phyloP scores from a whole-genome alignment of 2,888 invertebrate species.

The Trissolcus brochymenae region DNA sequence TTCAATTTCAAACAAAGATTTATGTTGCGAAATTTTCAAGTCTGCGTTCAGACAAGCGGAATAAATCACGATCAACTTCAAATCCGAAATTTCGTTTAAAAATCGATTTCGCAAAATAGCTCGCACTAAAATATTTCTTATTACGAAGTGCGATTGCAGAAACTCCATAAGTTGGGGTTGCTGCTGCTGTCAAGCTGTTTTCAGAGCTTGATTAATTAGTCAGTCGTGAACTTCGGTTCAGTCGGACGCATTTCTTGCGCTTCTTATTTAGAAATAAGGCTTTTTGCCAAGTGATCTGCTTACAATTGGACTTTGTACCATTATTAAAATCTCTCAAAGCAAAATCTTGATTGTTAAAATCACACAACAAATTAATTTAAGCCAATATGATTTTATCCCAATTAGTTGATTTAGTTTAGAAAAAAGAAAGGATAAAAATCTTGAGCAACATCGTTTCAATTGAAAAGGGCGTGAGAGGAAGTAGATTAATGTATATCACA shows the following conservation, averaged over 20 bases:
- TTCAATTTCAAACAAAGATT: constrained; percentile 8
- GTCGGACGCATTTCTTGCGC: constrained; percentile 37
- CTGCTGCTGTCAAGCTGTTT: constrained; percentile 64
- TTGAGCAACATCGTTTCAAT: too few species aligned
- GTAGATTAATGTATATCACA: background rate
- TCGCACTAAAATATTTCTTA: constrained; percentile 54
- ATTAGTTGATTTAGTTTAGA: too few species aligned
- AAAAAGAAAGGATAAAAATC: background rate
- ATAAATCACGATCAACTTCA: constrained; percentile 40
- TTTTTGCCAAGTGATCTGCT: constrained; percentile 33
- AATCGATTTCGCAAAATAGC: constrained; percentile 8
- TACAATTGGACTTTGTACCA: constrained; percentile 17
- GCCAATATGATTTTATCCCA: too few species aligned
- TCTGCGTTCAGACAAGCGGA: constrained; percentile 14
- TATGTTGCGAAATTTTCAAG: background rate
- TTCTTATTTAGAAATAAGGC: constrained; percentile 25
- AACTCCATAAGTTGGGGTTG: constrained; percentile 63
- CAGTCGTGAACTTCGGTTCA: constrained; percentile 28
- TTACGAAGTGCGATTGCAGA: constrained; percentile 63
- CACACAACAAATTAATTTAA: background rate
- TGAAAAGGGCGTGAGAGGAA: background rate
- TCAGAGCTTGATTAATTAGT: constrained; percentile 66
- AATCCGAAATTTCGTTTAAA: constrained; percentile 36
- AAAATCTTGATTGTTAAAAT: constrained; percentile 3
- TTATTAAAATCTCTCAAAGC: constrained; percentile 11